phyloP scores from a whole-genome alignment of 2,797 vertebrate genomes.

The Ptychobarbus kaznakovi region DNA sequence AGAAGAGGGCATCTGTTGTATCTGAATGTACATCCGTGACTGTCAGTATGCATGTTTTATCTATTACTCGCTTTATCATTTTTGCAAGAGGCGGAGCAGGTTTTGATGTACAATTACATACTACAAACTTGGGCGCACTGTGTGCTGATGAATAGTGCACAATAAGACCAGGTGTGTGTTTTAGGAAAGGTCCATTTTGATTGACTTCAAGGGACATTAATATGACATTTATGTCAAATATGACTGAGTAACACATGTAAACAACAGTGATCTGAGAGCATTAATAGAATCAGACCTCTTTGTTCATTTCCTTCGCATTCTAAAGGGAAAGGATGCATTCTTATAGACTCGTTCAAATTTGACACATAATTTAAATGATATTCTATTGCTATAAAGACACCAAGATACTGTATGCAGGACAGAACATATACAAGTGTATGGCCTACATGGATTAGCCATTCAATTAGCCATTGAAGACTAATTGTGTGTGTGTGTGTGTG shows the following conservation, averaged over 20 bases:
- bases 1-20: slow-evolving; percentile 22
- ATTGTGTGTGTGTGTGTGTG: not conserved
- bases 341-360: slow-evolving; percentile 50
- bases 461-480: no score
- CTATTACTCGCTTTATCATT: slow-evolving; percentile 8
- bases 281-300: not conserved
- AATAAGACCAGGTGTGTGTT: not conserved
- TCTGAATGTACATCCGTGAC: not conserved
- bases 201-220: not conserved
- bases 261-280: not conserved
- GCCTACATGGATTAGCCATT: slow-evolving; percentile 39
- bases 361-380: slow-evolving; percentile 22
- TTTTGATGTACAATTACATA: not conserved
- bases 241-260: not conserved
- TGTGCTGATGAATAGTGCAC: not conserved
- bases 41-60: slow-evolving; percentile 8
- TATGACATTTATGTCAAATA: not conserved
- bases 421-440: slow-evolving; percentile 18
- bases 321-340: not conserved
- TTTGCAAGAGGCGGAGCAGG: not conserved
- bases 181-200: not conserved
- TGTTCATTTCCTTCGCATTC: not conserved
- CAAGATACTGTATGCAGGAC: slow-evolving; percentile 25
- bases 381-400: not conserved
- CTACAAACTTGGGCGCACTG: not conserved